Evolutionary conservation across 2,888 invertebrate species (phyloP), one percentile per base, ranked within the genome.

Genomic region (Alentia gelatinosa): DNA sequence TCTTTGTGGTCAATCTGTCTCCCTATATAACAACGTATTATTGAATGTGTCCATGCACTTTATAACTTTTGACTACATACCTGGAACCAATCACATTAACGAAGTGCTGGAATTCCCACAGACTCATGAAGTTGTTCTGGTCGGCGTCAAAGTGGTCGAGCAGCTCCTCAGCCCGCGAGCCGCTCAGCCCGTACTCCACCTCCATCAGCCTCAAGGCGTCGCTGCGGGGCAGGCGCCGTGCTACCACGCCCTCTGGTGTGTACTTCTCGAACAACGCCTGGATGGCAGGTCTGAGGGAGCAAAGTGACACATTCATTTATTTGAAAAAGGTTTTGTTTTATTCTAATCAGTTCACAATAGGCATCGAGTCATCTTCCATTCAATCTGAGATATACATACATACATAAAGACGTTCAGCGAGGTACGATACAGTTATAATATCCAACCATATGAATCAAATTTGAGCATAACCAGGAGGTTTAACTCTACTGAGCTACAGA

Each of bases 61-160:
- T n/a, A 63, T n/a, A 12, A 12, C 63, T n/a, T n/a, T n/a, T n/a
- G n/a, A n/a, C n/a, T n/a, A 79, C 79, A 79, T 37, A 95, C 95
- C 93, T 93, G 37, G 93, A 89, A 0, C 95, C 94, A 39, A 94
- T 93, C 12, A 93, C 92, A 30, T 89, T 93, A 91, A 94, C 94
- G 91, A 95, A 95, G 90, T 94, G 94, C 68, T 94, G 92, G 91
- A 95, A 95, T 92, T 95, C 94, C 94, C 94, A 95, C n/a, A 94
- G 92, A 68, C 94, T 95, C 33, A 95, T 93, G 23, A 93, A 93
- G 68, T 93, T 92, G 88, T 94, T 94, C 26, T 93, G 84, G 91
- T 95, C 94, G 40, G 94, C 93, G 90, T 95, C 94, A 91, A 95
- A 95, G 74, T 94, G 93, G 33, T 94, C 93, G 89, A 95, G 94